phyloP scores from a whole-genome alignment of 2,113 vertebrate genomes.

The Pristiophorus japonicus region DNA sequence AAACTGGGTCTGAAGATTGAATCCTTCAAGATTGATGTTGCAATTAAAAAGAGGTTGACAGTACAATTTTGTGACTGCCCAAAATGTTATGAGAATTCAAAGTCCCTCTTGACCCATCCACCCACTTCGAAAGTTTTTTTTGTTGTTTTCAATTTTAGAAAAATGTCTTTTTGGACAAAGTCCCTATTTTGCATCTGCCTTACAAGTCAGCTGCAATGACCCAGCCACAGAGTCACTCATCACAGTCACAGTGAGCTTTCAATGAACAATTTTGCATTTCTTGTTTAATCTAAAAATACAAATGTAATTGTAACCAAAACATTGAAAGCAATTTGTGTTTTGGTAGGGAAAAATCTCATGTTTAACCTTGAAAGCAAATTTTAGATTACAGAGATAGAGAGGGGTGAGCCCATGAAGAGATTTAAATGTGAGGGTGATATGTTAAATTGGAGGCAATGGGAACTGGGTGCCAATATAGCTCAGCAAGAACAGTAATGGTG shows the following conservation, averaged over 20 bases:
- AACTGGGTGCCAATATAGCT: neutral
- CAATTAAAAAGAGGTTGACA: constrained; percentile 27
- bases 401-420: neutral
- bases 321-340: neutral
- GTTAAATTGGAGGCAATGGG: neutral
- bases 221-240: neutral
- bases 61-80: constrained; percentile 12
- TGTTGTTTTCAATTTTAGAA: constrained; percentile 37
- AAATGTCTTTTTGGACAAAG: constrained; percentile 31
- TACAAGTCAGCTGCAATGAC: constrained; percentile 2
- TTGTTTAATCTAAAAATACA: constrained; percentile 31
- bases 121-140: constrained; percentile 24
- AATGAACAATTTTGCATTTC: neutral
- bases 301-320: constrained; percentile 1
- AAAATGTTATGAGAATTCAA: constrained; percentile 35
- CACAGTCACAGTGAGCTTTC: neutral
- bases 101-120: constrained; percentile 37
- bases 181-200: constrained; percentile 33
- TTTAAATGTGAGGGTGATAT: neutral
- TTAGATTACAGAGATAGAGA: neutral
- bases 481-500: neutral
- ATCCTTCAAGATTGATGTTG: constrained; percentile 25
- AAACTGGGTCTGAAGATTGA: neutral
- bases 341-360: neutral
- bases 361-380: neutral